Conservation (phyloP, 1,140 invertebrate genomes). For the Tetragnatha versicolor region DNA sequence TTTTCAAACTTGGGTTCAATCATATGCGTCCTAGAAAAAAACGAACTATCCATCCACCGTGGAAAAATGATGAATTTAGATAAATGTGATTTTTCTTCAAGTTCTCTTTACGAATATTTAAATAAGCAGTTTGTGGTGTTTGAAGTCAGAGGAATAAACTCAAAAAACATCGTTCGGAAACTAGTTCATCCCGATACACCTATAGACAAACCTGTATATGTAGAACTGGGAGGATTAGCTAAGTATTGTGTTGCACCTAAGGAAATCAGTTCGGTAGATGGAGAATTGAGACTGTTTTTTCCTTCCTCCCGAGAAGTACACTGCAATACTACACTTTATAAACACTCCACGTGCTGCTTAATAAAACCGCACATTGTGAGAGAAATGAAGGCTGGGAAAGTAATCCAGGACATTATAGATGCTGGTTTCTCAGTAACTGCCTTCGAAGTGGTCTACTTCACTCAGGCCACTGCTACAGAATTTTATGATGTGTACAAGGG, state of each 20-base stretch:
- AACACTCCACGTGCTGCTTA: conserved; percentile 80
- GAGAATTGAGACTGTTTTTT: conserved; percentile 75
- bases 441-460: conserved; percentile 70
- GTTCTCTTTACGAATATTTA: background rate
- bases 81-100: conserved; percentile 10
- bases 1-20: conserved; percentile 23
- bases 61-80: conserved; percentile 32
- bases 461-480: conserved; percentile 73
- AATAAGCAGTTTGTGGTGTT: conserved; percentile 37
- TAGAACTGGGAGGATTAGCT: background rate
- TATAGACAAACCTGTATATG: background rate
- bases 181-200: conserved; percentile 27
- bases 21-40: conserved; percentile 26
- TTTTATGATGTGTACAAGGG: conserved; percentile 94
- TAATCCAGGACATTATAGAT: conserved; percentile 77
- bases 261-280: conserved; percentile 32
- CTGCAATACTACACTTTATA: conserved; percentile 70
- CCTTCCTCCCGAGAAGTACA: conserved; percentile 65
- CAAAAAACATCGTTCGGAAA: conserved; percentile 41
- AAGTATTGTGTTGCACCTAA: conserved; percentile 24
- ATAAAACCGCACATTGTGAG: conserved; percentile 91
- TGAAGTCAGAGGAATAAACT: conserved; percentile 52
- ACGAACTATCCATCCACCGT: conserved; percentile 2
- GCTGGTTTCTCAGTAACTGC: conserved; percentile 80
- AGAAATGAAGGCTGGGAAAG: conserved; percentile 74